Evolutionary conservation across 2,113 vertebrate species (phyloP).

Genomic region (Bucco capensis): DNA sequence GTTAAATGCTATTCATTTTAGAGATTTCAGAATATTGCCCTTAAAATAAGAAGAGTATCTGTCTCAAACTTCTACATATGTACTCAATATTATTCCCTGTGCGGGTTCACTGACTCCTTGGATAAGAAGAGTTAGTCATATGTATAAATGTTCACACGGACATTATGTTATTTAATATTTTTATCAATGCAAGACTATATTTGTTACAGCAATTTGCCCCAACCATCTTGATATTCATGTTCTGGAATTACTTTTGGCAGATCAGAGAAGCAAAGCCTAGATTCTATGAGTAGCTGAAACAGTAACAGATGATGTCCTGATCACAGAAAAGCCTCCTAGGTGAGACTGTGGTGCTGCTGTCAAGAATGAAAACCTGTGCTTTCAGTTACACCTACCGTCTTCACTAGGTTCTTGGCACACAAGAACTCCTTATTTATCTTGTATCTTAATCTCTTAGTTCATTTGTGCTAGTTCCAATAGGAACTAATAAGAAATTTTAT

Average conservation of each 20-base stretch:
- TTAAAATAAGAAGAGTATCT: neutral
- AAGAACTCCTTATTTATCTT: neutral
- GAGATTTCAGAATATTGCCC: neutral
- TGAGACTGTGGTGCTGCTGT: neutral
- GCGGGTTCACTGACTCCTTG: neutral
- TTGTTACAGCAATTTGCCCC: neutral
- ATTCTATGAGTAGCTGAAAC: neutral
- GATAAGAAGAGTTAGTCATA: neutral
- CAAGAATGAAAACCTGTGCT: neutral
- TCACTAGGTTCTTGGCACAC: neutral
- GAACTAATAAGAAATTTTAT: neutral
- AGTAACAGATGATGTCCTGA: neutral
- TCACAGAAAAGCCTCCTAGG: neutral
- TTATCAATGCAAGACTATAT: neutral
- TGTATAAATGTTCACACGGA: neutral
- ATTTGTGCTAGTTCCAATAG: neutral
- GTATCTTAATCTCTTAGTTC: neutral
- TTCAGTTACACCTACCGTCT: neutral
- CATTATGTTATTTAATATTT: neutral
- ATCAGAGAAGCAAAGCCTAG: neutral
- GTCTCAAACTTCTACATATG: neutral
- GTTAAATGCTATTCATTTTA: neutral
- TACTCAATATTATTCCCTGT: neutral
- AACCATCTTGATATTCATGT: neutral
- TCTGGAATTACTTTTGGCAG: neutral